Conservation (phyloP, 1,140 invertebrate species). For the Gonatopus flavifemur region DNA sequence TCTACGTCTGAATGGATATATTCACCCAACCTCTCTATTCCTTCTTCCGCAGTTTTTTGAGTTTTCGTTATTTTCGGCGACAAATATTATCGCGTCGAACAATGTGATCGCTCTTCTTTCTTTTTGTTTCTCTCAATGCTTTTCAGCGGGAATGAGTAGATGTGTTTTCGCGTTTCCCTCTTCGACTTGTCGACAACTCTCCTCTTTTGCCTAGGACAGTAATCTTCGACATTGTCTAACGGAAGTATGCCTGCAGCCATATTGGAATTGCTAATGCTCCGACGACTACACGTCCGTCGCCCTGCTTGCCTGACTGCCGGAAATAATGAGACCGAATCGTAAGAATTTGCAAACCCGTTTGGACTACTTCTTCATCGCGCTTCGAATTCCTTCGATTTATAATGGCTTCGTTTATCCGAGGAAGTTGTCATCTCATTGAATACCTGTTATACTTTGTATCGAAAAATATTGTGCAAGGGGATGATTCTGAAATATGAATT, state of each 20-base stretch:
- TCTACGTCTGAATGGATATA: conserved; percentile 55
- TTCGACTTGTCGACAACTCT: conserved; percentile 3
- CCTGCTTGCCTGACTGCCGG: too few species aligned
- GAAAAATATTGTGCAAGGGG: too few species aligned
- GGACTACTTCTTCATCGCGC: too few species aligned
- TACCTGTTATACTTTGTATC: too few species aligned
- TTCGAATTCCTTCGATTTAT: too few species aligned
- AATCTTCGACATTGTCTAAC: conserved; percentile 56
- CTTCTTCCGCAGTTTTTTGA: conserved; percentile 47
- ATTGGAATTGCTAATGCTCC: conserved; percentile 46
- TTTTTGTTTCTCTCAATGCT: background rate
- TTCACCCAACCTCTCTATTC: conserved; percentile 48
- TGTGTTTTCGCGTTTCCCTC: background rate
- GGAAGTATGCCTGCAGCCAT: conserved; percentile 44
- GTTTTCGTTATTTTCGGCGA: conserved; percentile 56
- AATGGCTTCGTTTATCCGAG: too few species aligned
- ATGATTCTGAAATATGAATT: too few species aligned
- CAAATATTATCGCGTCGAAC: conserved; percentile 60
- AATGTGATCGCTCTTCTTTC: conserved; percentile 49
- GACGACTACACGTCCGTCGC: conserved; percentile 22
- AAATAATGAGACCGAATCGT: background rate
- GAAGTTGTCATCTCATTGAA: too few species aligned
- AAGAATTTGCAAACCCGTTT: too few species aligned
- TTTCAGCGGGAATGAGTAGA: too few species aligned
- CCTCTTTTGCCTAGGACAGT: conserved; percentile 29